Base-by-base conservation (phyloP, 2,888 invertebrate genomes). In the Argyresthia goedartella region DNA sequence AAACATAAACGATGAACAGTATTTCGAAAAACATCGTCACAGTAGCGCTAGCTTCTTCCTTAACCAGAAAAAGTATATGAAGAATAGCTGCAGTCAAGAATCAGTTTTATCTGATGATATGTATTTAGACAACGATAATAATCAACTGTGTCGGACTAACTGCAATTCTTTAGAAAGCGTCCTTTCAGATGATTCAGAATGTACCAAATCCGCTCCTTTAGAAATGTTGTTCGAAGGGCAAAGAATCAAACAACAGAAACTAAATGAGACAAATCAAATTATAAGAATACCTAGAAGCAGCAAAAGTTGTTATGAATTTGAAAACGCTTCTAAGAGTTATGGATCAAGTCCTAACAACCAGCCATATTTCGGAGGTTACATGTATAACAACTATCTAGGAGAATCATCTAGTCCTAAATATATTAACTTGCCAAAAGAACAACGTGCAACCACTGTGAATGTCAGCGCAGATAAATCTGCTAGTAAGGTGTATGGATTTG, bases 11-110 rank as follows among this genome's bases (percentile, higher is more conserved):
- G 86, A 85, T 52, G 73, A 69, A 1, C 65, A 72, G 8, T 85
- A 84, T 63, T 68, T 90, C 45, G 90, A 90, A 52, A 88, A 87
- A 1, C 89, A 90, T 49, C 77, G 90, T 36, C 90, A 90, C 50
- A 94, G 92, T 44, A 92, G 93, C 62, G 94, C 94, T 6, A 94
- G 94, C 62, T 95, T 95, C 78, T 95, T 94, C 61, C 70, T 95
- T 25, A 93, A 93, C 53, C 91, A 90, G 53, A 89, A 90, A 58
- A 89, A 88, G 54, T 88, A 88, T 56, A 87, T 88, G 76, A 89
- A 89, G 55, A 81, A 81, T 2, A 90, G 90, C 57, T 88, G 89
- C 56, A 94, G 94, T 56, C 93, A 94, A 64, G 95, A 95, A 61
- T 94, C 94, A 16, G 88, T 95, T 39, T 66, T 95, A 7, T 93